A percentile compares a stretch with the other conserved stretches of the same genome.
Conservation (phyloP, 2,113 vertebrate genomes). For the Nothobranchius furzeri region DNA sequence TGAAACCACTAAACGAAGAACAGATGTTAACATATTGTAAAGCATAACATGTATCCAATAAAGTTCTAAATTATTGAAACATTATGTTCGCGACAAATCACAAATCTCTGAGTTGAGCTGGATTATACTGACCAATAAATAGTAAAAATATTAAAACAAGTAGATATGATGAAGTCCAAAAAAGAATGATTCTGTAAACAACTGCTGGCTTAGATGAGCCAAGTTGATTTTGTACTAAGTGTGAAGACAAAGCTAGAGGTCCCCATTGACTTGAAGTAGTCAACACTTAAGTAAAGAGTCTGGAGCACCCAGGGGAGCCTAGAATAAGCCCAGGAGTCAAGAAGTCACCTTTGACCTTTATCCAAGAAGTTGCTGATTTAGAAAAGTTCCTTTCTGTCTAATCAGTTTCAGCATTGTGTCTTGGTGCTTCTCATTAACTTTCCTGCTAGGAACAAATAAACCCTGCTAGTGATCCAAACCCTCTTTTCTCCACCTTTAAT, state of each 20-base stretch:
- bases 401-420: not conserved
- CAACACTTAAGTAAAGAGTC: not conserved
- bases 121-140: too few species aligned
- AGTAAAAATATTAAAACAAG: too few species aligned
- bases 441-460: conserved; percentile 23
- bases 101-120: too few species aligned
- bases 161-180: too few species aligned
- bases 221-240: too few species aligned
- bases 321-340: conserved; percentile 38
- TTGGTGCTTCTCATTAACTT: not conserved
- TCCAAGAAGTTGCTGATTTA: conserved; percentile 16
- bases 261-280: conserved; percentile 6
- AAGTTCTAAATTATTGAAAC: too few species aligned
- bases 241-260: not conserved
- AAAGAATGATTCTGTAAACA: too few species aligned
- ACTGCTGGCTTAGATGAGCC: too few species aligned
- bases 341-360: conserved; percentile 47
- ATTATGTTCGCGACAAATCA: too few species aligned
- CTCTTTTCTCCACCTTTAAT: not conserved
- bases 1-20: too few species aligned
- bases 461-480: not conserved
- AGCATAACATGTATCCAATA: too few species aligned
- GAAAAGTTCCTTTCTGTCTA: not conserved
- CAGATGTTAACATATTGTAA: too few species aligned
- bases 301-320: conserved; percentile 27